Evolutionary conservation across 2,113 vertebrate species (phyloP).

Genomic region (Dendropsophus ebraccatus): DNA sequence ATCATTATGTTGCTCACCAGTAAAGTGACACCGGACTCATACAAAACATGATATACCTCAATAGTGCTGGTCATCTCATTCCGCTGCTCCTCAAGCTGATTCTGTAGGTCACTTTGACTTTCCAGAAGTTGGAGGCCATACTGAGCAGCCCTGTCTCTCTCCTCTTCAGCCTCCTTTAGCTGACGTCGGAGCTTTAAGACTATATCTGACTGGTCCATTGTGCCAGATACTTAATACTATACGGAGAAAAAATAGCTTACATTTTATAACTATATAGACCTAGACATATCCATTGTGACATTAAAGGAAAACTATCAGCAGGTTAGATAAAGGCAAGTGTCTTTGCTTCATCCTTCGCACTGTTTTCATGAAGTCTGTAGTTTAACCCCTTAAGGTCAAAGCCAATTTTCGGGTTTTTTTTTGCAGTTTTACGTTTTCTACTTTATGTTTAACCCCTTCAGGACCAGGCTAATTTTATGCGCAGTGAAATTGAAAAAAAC

Average conservation of each 20-base stretch:
- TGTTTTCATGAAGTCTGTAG: too few species aligned
- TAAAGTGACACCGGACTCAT: neutral
- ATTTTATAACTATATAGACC: too few species aligned
- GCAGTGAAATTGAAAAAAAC: too few species aligned
- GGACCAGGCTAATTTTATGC: too few species aligned
- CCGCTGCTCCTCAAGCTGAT: slow-evolving; percentile 82
- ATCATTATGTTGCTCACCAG: neutral
- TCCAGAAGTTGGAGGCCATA: slow-evolving; percentile 88
- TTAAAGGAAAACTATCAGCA: too few species aligned
- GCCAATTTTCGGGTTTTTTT: too few species aligned
- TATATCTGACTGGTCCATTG: slow-evolving; percentile 41
- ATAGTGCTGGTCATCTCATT: slow-evolving; percentile 80
- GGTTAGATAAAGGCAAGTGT: too few species aligned
- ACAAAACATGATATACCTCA: slow-evolving; percentile 73
- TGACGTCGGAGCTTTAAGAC: slow-evolving; percentile 21
- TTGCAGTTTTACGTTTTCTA: too few species aligned
- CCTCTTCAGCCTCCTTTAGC: slow-evolving; percentile 46
- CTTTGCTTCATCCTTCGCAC: too few species aligned
- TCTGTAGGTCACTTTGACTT: slow-evolving; percentile 85
- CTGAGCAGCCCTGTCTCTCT: slow-evolving; percentile 79
- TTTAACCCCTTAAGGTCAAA: too few species aligned
- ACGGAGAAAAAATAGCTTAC: neutral
- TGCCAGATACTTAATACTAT: neutral
- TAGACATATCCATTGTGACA: too few species aligned
- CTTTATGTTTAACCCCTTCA: too few species aligned